A percentile compares a stretch with the other conserved stretches of the same genome.
Conservation (phyloP, 2,888 invertebrate species). For the Chrysodeixis includens region DNA sequence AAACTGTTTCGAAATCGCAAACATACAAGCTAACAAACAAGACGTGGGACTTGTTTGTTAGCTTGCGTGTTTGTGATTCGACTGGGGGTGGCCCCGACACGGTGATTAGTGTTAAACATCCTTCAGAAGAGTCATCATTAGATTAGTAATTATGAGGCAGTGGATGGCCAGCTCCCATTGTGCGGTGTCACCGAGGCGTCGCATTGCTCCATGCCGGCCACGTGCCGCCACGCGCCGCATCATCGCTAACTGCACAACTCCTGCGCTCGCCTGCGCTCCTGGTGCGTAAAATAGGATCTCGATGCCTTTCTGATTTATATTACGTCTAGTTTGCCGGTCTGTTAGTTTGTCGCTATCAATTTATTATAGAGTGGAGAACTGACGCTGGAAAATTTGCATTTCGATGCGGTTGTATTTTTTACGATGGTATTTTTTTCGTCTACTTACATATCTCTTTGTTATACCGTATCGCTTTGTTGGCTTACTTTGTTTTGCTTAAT, state of each 20-base stretch:
- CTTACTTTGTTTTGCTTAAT: too few relatives aligned
- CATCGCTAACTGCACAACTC: constrained; percentile 60
- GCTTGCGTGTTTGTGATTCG: too few relatives aligned
- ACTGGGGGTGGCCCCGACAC: too few relatives aligned
- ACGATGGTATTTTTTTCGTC: too few relatives aligned
- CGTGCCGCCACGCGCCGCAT: constrained; percentile 61
- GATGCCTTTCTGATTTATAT: constrained; percentile 42
- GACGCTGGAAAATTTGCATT: constrained; percentile 5
- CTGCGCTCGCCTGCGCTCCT: constrained; percentile 65
- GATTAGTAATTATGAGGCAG: constrained; percentile 37
- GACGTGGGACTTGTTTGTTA: too few relatives aligned
- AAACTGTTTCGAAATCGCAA: too few relatives aligned
- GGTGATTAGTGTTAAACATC: constrained; percentile 30
- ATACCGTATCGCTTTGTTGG: too few relatives aligned
- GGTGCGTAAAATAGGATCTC: constrained; percentile 74
- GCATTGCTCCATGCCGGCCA: constrained; percentile 41
- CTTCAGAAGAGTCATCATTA: constrained; percentile 38
- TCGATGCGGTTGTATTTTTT: neutral
- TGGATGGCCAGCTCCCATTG: constrained; percentile 35
- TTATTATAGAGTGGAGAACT: constrained; percentile 16
- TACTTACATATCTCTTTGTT: too few relatives aligned
- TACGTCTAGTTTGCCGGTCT: constrained; percentile 52
- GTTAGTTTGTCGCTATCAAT: constrained; percentile 41
- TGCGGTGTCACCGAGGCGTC: constrained; percentile 33
- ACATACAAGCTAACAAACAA: too few relatives aligned